Conservation (phyloP, 2,888 invertebrate species). For the Agrotis clavis region DNA sequence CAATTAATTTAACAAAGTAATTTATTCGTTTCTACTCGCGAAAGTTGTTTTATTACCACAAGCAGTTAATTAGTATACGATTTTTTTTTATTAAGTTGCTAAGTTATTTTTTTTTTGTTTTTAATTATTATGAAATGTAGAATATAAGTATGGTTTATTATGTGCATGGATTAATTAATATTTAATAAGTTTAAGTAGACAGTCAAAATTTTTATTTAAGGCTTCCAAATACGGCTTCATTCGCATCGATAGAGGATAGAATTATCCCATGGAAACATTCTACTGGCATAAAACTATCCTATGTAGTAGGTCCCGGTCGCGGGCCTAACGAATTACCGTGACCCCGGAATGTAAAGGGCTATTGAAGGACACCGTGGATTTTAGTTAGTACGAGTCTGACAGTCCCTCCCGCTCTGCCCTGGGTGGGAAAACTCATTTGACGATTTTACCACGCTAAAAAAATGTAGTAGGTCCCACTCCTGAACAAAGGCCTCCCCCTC, state of each 20-base stretch:
- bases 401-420: too few relatives aligned
- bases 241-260: not conserved
- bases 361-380: too few relatives aligned
- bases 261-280: not conserved
- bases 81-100: conserved; percentile 47
- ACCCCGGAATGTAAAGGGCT: too few relatives aligned
- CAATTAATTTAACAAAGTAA: not conserved
- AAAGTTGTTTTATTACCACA: conserved; percentile 57
- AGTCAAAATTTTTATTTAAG: not conserved
- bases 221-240: not conserved
- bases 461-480: too few relatives aligned
- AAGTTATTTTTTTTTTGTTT: conserved; percentile 36
- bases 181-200: not conserved
- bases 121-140: not conserved
- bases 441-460: too few relatives aligned
- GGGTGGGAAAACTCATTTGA: too few relatives aligned
- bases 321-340: too few relatives aligned
- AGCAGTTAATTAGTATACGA: conserved; percentile 30
- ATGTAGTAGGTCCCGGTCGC: too few relatives aligned
- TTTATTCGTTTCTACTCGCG: not conserved
- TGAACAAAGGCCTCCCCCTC: too few relatives aligned
- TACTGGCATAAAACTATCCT: too few relatives aligned
- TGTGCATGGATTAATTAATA: conserved; percentile 3
- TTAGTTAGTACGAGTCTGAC: too few relatives aligned
- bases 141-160: not conserved